Conservation (phyloP, 2,888 invertebrate species). For the Steromphala cineraria region DNA sequence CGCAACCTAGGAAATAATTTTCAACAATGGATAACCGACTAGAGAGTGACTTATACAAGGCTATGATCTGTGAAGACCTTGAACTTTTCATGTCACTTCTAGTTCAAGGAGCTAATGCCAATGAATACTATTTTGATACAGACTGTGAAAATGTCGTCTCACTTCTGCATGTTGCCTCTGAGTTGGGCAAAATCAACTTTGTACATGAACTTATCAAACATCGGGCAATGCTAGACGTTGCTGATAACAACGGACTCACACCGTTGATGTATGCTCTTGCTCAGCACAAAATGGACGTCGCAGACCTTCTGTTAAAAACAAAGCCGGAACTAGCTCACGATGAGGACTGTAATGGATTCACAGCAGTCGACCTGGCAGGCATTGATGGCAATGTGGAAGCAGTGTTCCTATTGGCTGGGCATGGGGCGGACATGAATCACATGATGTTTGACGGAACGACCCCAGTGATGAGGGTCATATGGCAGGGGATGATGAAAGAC, state of each 20-base stretch:
- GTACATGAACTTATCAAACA: slow-evolving; percentile 30
- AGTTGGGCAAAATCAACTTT: slow-evolving; percentile 56
- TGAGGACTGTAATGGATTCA: slow-evolving; percentile 57
- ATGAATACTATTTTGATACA: slow-evolving; percentile 53
- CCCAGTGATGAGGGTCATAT: slow-evolving; percentile 54
- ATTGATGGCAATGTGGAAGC: slow-evolving; percentile 52
- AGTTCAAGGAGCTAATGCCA: slow-evolving; percentile 44
- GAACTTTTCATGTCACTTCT: slow-evolving; percentile 33
- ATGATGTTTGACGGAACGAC: slow-evolving; percentile 57
- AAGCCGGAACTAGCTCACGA: slow-evolving; percentile 38
- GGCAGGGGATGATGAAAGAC: neutral
- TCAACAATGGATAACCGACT: neutral
- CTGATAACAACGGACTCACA: neutral
- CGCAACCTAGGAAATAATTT: too few relatives aligned
- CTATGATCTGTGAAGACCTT: slow-evolving; percentile 31
- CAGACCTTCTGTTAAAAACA: slow-evolving; percentile 46
- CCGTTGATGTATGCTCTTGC: slow-evolving; percentile 28
- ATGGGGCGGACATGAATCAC: slow-evolving; percentile 54
- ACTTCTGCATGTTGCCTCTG: slow-evolving; percentile 60
- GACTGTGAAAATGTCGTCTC: slow-evolving; percentile 52
- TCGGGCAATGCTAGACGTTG: neutral
- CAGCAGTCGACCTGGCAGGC: slow-evolving; percentile 59
- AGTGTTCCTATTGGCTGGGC: slow-evolving; percentile 48
- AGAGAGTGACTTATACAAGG: slow-evolving; percentile 34
- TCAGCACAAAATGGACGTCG: slow-evolving; percentile 47